Conservation (phyloP, 1,140 invertebrate species). For the Penaeus vannamei region DNA sequence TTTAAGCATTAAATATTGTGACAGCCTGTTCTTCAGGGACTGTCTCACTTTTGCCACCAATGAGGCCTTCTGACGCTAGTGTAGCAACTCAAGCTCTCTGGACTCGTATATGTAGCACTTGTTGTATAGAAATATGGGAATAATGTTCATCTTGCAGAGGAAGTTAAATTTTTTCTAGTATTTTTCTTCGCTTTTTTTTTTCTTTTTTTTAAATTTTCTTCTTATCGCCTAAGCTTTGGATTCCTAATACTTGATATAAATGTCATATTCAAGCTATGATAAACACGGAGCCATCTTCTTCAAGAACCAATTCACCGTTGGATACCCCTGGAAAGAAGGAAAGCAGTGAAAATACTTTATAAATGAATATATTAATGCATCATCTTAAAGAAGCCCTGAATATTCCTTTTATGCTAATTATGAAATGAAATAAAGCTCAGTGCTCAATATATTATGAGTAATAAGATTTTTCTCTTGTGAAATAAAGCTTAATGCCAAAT, state of each 20-base stretch:
- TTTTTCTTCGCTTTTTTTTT: constrained; percentile 27
- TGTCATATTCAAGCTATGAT: constrained; percentile 63
- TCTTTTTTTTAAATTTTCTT: constrained; percentile 18
- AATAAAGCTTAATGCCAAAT: too few relatives aligned
- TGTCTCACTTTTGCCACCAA: constrained; percentile 36
- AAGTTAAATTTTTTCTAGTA: constrained; percentile 51
- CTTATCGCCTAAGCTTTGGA: constrained; percentile 61
- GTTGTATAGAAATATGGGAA: constrained; percentile 58
- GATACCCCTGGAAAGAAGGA: constrained; percentile 48
- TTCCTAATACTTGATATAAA: constrained; percentile 66
- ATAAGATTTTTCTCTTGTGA: too few relatives aligned
- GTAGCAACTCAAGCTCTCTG: constrained; percentile 60
- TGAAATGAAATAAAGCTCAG: too few relatives aligned
- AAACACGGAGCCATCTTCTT: constrained; percentile 50
- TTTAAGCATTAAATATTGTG: neutral
- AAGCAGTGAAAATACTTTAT: neutral
- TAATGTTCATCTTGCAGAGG: constrained; percentile 60
- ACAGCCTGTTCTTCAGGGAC: constrained; percentile 30
- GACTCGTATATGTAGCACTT: constrained; percentile 61
- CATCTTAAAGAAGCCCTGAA: too few relatives aligned
- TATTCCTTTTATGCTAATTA: too few relatives aligned
- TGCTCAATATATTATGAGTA: too few relatives aligned
- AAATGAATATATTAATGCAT: neutral
- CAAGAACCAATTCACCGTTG: constrained; percentile 41
- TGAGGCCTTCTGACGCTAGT: constrained; percentile 51